A percentile compares a stretch with the other conserved stretches of the same genome.
These are phyloP conservation scores for Tinamus major DNA, from an alignment of 2,797 vertebrate species.

Conservation along the genomic window DNA sequence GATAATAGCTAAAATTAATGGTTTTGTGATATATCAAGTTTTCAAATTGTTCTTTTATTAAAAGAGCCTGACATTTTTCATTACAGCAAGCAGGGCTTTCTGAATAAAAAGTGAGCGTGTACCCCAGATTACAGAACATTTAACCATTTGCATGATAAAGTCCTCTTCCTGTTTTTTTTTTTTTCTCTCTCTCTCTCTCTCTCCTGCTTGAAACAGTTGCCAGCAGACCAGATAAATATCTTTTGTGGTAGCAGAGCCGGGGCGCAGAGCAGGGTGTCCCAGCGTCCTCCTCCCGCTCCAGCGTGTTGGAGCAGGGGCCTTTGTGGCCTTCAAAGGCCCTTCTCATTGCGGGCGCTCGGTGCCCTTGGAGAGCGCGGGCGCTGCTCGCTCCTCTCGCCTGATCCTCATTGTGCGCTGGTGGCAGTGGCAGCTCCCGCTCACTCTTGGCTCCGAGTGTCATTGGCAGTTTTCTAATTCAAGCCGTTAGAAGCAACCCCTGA, in stretches of 20 bases:
- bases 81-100: slow-evolving; percentile 58
- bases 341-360: not conserved
- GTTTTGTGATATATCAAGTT: slow-evolving; percentile 79
- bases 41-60: slow-evolving; percentile 78
- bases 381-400: not conserved
- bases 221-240: slow-evolving; percentile 51
- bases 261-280: slow-evolving; percentile 25
- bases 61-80: slow-evolving; percentile 69
- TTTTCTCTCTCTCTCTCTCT: not conserved
- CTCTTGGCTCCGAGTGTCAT: slow-evolving; percentile 14
- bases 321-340: slow-evolving; percentile 7
- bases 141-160: slow-evolving; percentile 68
- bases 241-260: slow-evolving; percentile 6
- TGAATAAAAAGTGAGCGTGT: slow-evolving; percentile 70
- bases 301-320: not conserved
- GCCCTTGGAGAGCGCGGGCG: not conserved
- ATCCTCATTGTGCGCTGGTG: not conserved
- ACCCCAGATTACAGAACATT: slow-evolving; percentile 70
- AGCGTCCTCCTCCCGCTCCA: not conserved
- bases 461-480: slow-evolving; percentile 63
- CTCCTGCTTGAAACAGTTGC: slow-evolving; percentile 38
- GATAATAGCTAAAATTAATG: slow-evolving; percentile 81
- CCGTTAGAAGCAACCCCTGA: slow-evolving; percentile 45
- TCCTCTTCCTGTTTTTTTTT: not conserved
- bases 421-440: slow-evolving; percentile 24